Evolutionary conservation across 2,888 invertebrate species (phyloP), one percentile per base, ranked within the genome.

Genomic region (Lordiphosa fenestrarum): DNA sequence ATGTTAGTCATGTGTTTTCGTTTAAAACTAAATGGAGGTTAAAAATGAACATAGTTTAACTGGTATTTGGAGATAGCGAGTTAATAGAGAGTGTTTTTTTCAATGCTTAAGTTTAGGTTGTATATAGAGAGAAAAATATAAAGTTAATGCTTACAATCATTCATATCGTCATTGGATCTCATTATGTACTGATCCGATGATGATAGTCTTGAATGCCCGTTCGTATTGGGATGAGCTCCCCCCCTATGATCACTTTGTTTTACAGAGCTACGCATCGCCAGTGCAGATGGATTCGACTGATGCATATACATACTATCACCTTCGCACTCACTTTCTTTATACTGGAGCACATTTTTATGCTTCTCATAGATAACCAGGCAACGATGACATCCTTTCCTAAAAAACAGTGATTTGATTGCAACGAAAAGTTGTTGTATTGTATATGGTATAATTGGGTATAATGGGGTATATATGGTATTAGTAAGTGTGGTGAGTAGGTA

Each of bases 281-380:
- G 87, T 83, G 90, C 89, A 87, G 90, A 89, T 87, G 90, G 89
- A 87, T 90, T 90, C 87, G 89, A 89, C 88, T 90, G 89, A 90
- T 90, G 89, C 89, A 89, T 88, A 89, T 90, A 90, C 89, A 90
- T 90, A 89, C 87, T 89, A 88, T 90, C 90, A 89, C 90, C 90
- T 88, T 90, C 90, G 89, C 90, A 95, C 97, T 96, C 91, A 98
- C 98, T 97, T 92, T 97, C 97, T 94, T 98, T 98, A 92, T 97
- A 98, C 90, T 98, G 97, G 69, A 98, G 92, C 80, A 98, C 96
- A 91, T 98, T 98, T 88, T 94, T 93, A 91, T 98, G 97, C 90
- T 96, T 96, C 90, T 96, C 96, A 89, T 97, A 97, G 91, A 98
- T 96, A 88, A 97, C 97, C 87, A 98, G 95, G 90, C 97, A 98